phyloP scores from a whole-genome alignment of 1,140 invertebrate species.

The Monochamus saltuarius region DNA sequence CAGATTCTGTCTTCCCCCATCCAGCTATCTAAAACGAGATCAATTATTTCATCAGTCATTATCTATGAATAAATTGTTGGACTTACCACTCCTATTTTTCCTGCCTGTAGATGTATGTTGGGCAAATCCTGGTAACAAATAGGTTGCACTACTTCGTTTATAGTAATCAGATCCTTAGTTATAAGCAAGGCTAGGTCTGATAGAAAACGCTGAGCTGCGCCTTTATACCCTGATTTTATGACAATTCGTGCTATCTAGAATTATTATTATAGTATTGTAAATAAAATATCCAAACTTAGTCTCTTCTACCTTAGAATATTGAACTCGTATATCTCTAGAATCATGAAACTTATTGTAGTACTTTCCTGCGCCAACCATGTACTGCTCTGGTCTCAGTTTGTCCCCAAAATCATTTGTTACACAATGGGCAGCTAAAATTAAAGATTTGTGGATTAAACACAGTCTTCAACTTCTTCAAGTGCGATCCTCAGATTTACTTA shows the following conservation, averaged over 20 bases:
- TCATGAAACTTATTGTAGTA: slow-evolving; percentile 32
- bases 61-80: too few species aligned
- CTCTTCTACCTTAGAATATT: slow-evolving; percentile 30
- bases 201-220: slow-evolving; percentile 22
- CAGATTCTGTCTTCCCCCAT: slow-evolving; percentile 31
- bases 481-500: too few species aligned
- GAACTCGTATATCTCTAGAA: slow-evolving; percentile 22
- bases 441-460: not conserved
- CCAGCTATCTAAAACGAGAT: slow-evolving; percentile 29
- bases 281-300: not conserved
- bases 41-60: too few species aligned
- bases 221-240: slow-evolving; percentile 21
- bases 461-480: not conserved
- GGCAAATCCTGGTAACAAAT: slow-evolving; percentile 19
- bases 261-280: slow-evolving; percentile 1
- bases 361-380: slow-evolving; percentile 33
- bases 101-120: not conserved
- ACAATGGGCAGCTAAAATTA: slow-evolving; percentile 36
- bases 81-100: slow-evolving; percentile 6
- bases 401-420: slow-evolving; percentile 22
- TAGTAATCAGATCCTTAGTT: slow-evolving; percentile 20
- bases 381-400: slow-evolving; percentile 11
- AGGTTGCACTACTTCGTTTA: slow-evolving; percentile 30
- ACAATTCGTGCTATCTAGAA: slow-evolving; percentile 30
- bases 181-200: slow-evolving; percentile 32